Conservation (phyloP, 2,888 invertebrate species). For the Sabatieria punctata region DNA sequence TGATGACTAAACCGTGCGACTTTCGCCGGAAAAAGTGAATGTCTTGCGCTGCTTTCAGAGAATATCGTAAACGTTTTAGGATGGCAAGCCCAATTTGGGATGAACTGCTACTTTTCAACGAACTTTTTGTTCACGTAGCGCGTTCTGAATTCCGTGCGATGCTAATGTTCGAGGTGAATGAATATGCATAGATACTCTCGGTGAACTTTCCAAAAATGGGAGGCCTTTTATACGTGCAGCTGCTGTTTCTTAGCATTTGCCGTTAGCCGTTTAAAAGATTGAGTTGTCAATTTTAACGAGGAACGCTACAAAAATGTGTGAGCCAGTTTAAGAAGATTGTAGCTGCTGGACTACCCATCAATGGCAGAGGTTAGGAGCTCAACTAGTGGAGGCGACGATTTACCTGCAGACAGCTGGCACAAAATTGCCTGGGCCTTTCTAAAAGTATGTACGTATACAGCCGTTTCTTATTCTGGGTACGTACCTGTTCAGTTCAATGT, state of each 20-base stretch:
- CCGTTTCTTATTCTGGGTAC: too few relatives aligned
- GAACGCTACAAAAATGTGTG: too few relatives aligned
- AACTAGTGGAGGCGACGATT: constrained; percentile 27
- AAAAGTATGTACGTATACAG: constrained; percentile 32
- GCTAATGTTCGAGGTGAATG: constrained; percentile 43
- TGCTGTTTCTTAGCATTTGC: too few relatives aligned
- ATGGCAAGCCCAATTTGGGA: constrained; percentile 44
- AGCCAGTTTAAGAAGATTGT: too few relatives aligned
- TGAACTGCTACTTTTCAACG: constrained; percentile 47
- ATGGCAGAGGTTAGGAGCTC: constrained; percentile 31
- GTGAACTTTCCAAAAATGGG: too few relatives aligned
- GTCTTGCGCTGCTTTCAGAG: neutral
- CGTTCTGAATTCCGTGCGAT: constrained; percentile 34
- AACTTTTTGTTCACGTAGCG: constrained; percentile 38
- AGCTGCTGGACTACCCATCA: constrained; percentile 38
- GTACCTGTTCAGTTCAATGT: too few relatives aligned
- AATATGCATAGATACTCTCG: too few relatives aligned
- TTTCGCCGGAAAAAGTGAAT: neutral
- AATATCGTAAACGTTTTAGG: neutral
- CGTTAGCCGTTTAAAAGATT: too few relatives aligned
- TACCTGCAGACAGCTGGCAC: constrained; percentile 42
- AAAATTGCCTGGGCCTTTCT: constrained; percentile 53
- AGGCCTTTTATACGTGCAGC: too few relatives aligned
- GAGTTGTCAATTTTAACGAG: too few relatives aligned
- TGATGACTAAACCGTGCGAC: constrained; percentile 6